These are phyloP conservation scores for Griposia aprilina DNA, from an alignment of 2,888 invertebrate species.

Conservation along the genomic window DNA sequence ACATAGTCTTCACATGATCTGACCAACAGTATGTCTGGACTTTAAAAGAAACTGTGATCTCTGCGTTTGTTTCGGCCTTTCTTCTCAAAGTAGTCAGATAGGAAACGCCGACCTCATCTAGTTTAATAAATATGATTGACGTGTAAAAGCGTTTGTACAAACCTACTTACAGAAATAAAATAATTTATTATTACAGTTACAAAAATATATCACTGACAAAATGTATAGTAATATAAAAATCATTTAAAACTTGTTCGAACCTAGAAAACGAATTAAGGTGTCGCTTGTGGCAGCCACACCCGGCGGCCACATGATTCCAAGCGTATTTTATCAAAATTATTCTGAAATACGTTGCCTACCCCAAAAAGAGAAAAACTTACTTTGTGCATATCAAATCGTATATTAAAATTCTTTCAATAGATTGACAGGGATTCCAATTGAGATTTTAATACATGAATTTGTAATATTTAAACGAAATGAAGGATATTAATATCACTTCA, in stretches of 20 bases:
- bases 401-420: conserved; percentile 15
- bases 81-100: too few relatives aligned
- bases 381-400: conserved; percentile 3
- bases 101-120: too few relatives aligned
- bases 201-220: neutral
- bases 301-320: neutral
- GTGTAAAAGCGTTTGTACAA: too few relatives aligned
- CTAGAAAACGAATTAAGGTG: neutral
- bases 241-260: neutral
- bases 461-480: neutral
- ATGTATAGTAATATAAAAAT: neutral
- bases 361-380: conserved; percentile 7
- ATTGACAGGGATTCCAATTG: conserved; percentile 13
- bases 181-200: too few relatives aligned
- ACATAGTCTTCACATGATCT: too few relatives aligned
- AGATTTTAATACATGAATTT: neutral
- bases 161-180: too few relatives aligned
- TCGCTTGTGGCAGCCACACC: neutral
- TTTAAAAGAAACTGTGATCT: too few relatives aligned
- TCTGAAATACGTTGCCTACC: neutral
- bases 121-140: too few relatives aligned
- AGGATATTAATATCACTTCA: neutral
- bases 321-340: conserved; percentile 12
- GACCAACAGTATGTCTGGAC: too few relatives aligned
- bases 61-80: too few relatives aligned